Conservation (phyloP, 2,113 vertebrate genomes). For the Thryonomys swinderianus region DNA sequence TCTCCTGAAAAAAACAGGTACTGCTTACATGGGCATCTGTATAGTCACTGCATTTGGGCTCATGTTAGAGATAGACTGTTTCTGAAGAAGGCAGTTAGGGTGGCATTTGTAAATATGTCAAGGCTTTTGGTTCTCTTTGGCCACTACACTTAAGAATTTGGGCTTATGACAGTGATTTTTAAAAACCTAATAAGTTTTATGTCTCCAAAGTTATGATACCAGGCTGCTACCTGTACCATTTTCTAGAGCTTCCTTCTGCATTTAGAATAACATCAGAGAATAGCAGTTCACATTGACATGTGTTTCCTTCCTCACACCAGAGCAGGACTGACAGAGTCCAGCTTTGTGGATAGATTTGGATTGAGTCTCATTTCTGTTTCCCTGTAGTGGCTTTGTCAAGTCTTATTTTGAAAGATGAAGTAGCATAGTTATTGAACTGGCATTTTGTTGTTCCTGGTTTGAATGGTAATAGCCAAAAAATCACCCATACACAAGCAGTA, state of each 20-base stretch:
- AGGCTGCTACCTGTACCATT: conserved; percentile 14
- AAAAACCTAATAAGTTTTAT: conserved; percentile 64
- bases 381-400: conserved; percentile 36
- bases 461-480: not conserved
- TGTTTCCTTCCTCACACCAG: not conserved
- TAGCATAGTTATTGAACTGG: not conserved
- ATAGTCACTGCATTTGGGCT: conserved; percentile 44
- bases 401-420: conserved; percentile 65
- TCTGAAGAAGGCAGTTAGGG: not conserved
- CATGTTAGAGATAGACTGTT: conserved; percentile 2
- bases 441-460: conserved; percentile 30
- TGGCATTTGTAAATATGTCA: conserved; percentile 13
- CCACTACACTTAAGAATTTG: conserved; percentile 48
- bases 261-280: not conserved
- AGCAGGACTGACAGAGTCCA: not conserved
- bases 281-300: not conserved
- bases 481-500: not conserved
- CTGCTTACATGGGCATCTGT: not conserved
- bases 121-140: conserved; percentile 62
- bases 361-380: conserved; percentile 14
- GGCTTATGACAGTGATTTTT: conserved; percentile 47
- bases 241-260: not conserved
- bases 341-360: conserved; percentile 37
- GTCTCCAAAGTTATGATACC: conserved; percentile 46
- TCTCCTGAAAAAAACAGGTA: conserved; percentile 36